A percentile compares a stretch with the other conserved stretches of the same genome.
Conservation (phyloP, 2,113 vertebrate species). For the Cepphus grylle region DNA sequence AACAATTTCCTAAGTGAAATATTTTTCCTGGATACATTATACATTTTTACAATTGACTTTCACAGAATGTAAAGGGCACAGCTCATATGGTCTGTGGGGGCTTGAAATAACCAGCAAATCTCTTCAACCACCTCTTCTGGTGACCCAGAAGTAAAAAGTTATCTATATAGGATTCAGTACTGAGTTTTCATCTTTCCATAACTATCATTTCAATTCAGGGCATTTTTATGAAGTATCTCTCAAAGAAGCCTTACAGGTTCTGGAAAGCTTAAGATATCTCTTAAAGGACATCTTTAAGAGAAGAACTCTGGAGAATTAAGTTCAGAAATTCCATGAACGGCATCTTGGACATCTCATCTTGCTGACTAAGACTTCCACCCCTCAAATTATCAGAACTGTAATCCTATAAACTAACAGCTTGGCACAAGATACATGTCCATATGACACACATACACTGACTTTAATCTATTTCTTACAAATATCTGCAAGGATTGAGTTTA, state of each 20-base stretch:
- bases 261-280: background rate
- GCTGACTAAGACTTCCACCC: background rate
- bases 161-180: background rate
- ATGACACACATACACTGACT: background rate
- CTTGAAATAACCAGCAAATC: background rate
- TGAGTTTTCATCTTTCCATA: background rate
- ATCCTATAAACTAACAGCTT: background rate
- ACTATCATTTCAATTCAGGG: background rate
- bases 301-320: background rate
- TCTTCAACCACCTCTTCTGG: background rate
- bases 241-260: background rate
- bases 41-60: conserved; percentile 1
- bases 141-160: background rate
- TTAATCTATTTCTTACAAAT: background rate
- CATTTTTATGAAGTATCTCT: background rate
- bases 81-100: background rate
- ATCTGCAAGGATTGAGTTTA: background rate
- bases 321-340: background rate
- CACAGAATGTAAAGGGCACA: conserved; percentile 1
- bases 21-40: background rate
- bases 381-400: background rate
- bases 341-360: background rate
- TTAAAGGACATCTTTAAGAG: background rate
- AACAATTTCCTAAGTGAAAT: background rate
- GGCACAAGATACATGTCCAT: background rate